phyloP scores from a whole-genome alignment of 2,888 invertebrate species.

The Ceriagrion tenellum region DNA sequence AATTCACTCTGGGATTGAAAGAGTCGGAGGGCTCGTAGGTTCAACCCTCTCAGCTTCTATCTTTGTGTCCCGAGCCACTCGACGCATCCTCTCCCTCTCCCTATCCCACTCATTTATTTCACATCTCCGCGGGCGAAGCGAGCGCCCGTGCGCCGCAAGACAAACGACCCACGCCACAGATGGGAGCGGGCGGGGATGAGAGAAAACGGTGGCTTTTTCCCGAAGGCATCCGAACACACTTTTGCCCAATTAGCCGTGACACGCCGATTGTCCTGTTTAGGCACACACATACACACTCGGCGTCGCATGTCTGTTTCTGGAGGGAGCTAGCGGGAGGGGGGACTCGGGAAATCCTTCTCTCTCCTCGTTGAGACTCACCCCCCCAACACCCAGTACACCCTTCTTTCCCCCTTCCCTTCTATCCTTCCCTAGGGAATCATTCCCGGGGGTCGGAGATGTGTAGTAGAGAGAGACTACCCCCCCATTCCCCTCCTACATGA shows the following conservation, averaged over 20 bases:
- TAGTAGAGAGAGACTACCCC: neutral
- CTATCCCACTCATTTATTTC: neutral
- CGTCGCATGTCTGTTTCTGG: conserved; percentile 23
- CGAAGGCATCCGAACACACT: conserved; percentile 43
- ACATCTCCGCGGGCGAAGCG: neutral
- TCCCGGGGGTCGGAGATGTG: neutral
- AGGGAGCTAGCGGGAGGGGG: neutral
- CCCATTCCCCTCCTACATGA: neutral
- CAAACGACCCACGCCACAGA: conserved; percentile 8
- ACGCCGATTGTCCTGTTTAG: conserved; percentile 62
- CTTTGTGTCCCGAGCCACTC: neutral
- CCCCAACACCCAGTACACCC: neutral
- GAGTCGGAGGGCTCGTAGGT: too few species aligned
- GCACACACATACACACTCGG: neutral
- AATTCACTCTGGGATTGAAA: too few species aligned
- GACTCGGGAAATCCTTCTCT: neutral
- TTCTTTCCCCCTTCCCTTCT: neutral
- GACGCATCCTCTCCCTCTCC: neutral
- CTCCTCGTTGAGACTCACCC: neutral
- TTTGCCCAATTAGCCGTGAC: conserved; percentile 45
- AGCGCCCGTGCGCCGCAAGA: neutral
- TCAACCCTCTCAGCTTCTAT: neutral
- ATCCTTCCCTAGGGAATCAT: neutral
- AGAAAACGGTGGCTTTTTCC: conserved; percentile 2
- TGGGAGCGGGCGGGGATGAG: neutral